Base-by-base conservation (phyloP, 2,113 vertebrate genomes). In the Rhabdornis inornatus region DNA sequence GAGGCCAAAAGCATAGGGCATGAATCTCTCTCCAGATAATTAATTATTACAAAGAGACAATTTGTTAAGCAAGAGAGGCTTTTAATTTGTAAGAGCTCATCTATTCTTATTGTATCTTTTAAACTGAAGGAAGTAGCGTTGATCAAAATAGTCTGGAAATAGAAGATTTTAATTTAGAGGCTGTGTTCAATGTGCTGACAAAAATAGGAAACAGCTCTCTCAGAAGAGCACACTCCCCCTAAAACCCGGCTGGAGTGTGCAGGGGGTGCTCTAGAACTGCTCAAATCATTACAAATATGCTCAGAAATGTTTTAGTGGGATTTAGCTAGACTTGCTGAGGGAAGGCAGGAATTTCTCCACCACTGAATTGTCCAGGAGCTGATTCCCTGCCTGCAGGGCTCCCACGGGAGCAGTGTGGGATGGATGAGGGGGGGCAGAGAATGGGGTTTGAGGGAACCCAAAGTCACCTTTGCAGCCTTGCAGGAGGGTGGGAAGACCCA, bases 71-170 rank as follows among this genome's bases (percentile, higher is more conserved):
- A 92, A 94, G 94, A 91, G 90, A 94, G 66, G 93, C 90, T 97
- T 96, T 97, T 97, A 95, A 96, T 96, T 94, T 97, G 96, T 91
- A 95, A 93, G 89, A 94, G 84, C 91, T 96, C 92, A 50, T 96
- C 92, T 97, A 77, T 95, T 94, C 93, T 90, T 92, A 94, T 89
- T 91, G 70, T 94, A 96, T 89, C 94, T 95, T 91, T 96, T 95
- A 93, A 93, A 84, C 77, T 94, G 93, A 95, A 95, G 79, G 90
- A 93, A 97, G 68, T 0, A 11, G 86, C 35, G 28, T 65, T 90
- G 93, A 92, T 97, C 92, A 95, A 95, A 95, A 95, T 87, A 95
- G 92, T 66, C 83, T 84, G 47, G 90, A 92, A 97, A 95, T 83
- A 86, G 90, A 96, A 83, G 83, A 93, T 94, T 94, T 96, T 95